These are phyloP conservation scores for Gorsachius goisagi DNA, from an alignment of 2,113 vertebrate genomes.

Conservation along the genomic window DNA sequence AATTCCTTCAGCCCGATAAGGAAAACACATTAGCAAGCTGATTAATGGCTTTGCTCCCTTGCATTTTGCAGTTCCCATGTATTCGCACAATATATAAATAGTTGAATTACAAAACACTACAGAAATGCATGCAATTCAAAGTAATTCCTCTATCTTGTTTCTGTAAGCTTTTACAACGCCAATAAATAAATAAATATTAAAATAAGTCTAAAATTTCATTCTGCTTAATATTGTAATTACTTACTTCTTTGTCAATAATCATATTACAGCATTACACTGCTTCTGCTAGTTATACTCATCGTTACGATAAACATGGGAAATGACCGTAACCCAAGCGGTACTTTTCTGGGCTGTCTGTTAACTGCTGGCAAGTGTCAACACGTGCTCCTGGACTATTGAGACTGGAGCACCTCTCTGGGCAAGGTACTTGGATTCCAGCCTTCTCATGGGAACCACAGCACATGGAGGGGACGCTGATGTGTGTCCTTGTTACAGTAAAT, in stretches of 20 bases:
- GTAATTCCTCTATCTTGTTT: not conserved
- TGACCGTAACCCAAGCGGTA: not conserved
- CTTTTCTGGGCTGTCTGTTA: not conserved
- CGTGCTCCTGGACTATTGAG: not conserved
- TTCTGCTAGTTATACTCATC: not conserved
- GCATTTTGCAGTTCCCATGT: not conserved
- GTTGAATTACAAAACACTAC: not conserved
- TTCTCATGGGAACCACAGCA: not conserved
- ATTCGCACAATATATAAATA: not conserved
- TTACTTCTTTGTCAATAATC: not conserved
- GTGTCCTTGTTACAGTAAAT: not conserved
- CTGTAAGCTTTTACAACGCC: not conserved
- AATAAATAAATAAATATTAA: not conserved
- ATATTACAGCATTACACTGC: not conserved
- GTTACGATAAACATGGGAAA: not conserved
- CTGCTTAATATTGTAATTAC: not conserved
- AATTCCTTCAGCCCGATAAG: conserved; percentile 9
- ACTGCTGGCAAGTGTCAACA: not conserved
- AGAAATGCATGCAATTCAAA: not conserved
- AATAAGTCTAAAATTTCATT: not conserved
- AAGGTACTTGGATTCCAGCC: not conserved
- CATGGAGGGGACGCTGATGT: not conserved
- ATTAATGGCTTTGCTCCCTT: conserved; percentile 9
- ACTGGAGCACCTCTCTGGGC: not conserved
- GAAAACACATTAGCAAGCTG: conserved; percentile 23